A percentile compares a stretch with the other conserved stretches of the same genome.
These are phyloP conservation scores for Tetragnatha versicolor DNA, from an alignment of 1,140 invertebrate genomes.

Conservation along the genomic window DNA sequence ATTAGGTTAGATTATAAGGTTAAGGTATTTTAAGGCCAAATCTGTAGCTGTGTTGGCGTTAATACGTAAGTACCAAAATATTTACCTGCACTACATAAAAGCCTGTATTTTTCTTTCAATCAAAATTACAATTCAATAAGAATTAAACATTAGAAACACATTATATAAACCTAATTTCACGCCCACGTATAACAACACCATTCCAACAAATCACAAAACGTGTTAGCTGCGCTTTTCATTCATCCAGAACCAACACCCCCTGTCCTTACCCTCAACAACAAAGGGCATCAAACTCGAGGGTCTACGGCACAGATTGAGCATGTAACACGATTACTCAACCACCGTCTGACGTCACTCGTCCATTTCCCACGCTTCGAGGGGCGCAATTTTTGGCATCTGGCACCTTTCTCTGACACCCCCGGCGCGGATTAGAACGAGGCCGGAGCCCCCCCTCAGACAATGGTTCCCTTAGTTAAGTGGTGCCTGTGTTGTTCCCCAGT, in stretches of 20 bases:
- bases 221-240: constrained; percentile 10
- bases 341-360: constrained; percentile 35
- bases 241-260: constrained; percentile 2
- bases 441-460: not conserved
- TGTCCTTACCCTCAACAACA: not conserved
- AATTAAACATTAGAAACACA: not conserved
- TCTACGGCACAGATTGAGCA: constrained; percentile 47
- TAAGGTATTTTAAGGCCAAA: too few relatives aligned
- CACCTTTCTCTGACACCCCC: constrained; percentile 47
- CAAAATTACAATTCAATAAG: too few relatives aligned
- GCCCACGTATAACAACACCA: constrained; percentile 25
- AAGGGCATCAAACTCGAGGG: constrained; percentile 29
- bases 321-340: constrained; percentile 56
- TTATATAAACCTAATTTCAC: not conserved
- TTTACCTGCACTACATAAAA: too few relatives aligned
- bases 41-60: too few relatives aligned
- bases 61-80: too few relatives aligned
- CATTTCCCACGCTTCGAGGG: constrained; percentile 46
- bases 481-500: not conserved
- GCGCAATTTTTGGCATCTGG: constrained; percentile 44
- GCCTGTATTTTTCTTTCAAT: not conserved
- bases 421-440: not conserved
- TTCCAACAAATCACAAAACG: constrained; percentile 13
- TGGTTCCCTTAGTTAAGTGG: constrained; percentile 25
- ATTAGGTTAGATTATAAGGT: too few relatives aligned